These are phyloP conservation scores for Phataginus tricuspis DNA, from an alignment of 2,797 vertebrate genomes.

Conservation along the genomic window DNA sequence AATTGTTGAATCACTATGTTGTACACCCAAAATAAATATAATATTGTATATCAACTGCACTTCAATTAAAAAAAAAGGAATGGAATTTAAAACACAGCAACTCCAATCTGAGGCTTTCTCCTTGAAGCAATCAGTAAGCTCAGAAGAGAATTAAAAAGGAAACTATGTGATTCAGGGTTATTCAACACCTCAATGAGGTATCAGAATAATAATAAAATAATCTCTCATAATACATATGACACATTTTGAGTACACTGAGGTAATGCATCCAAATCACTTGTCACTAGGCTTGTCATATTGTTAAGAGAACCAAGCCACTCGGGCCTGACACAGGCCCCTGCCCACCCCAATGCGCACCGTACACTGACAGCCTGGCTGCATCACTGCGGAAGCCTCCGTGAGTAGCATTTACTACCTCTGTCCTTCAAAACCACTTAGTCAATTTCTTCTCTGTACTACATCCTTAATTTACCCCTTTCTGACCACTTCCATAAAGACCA, in stretches of 20 bases:
- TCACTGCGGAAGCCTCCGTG: background rate
- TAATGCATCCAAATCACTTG: background rate
- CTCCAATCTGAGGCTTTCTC: conserved; percentile 10
- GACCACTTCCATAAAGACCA: conserved; percentile 31
- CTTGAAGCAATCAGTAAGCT: background rate
- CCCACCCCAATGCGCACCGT: background rate
- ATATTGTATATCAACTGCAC: no score
- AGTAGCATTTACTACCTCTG: background rate
- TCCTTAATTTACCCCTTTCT: background rate
- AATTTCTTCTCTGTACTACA: background rate
- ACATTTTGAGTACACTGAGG: background rate
- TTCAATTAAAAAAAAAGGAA: background rate
- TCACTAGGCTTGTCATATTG: background rate
- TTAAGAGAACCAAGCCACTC: background rate
- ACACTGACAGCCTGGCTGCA: background rate
- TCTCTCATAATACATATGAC: background rate
- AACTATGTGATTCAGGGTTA: background rate
- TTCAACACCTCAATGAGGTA: background rate
- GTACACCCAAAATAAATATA: no score
- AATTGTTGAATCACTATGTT: no score
- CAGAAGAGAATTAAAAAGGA: background rate
- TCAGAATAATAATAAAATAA: background rate
- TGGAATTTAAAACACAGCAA: background rate
- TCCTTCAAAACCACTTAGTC: background rate
- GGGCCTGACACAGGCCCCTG: background rate